Evolutionary conservation across 2,113 vertebrate genomes (phyloP).

Genomic region (Zingel zingel): DNA sequence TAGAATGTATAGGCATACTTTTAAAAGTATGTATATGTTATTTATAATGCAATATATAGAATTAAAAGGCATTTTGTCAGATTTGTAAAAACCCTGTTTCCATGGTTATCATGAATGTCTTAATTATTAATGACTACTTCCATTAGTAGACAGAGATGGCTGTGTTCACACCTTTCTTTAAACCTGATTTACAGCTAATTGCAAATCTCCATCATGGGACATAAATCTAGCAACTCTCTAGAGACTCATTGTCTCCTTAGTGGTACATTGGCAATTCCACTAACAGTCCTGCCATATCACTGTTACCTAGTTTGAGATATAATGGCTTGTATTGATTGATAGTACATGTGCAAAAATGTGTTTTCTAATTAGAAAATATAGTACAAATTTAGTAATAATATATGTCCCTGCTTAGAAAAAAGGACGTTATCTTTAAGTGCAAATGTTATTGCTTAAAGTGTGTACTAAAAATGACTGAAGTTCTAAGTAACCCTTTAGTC

Average conservation of each 20-base stretch:
- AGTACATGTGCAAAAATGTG: neutral
- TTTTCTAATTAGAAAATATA: neutral
- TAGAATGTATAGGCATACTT: neutral
- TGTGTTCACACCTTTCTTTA: conserved; percentile 1
- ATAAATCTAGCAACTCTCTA: conserved; percentile 21
- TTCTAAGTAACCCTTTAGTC: neutral
- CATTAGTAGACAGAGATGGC: conserved; percentile 5
- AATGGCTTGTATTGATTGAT: neutral
- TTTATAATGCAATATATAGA: neutral
- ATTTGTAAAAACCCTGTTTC: neutral
- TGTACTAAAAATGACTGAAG: neutral
- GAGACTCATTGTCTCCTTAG: conserved; percentile 12
- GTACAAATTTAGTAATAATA: neutral
- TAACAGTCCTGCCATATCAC: neutral
- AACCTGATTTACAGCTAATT: conserved; percentile 42
- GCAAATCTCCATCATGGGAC: conserved; percentile 37
- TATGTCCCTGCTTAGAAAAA: neutral
- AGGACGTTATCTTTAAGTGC: no score
- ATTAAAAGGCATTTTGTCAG: neutral
- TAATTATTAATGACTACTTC: conserved; percentile 17
- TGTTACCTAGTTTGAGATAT: neutral
- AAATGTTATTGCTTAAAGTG: no score
- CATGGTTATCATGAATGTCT: neutral
- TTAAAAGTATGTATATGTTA: neutral
- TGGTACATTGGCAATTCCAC: conserved; percentile 2